A percentile compares a stretch with the other conserved stretches of the same genome.
These are phyloP conservation scores for Motacilla tschutschensis DNA, from an alignment of 2,113 vertebrate species.

Conservation along the genomic window DNA sequence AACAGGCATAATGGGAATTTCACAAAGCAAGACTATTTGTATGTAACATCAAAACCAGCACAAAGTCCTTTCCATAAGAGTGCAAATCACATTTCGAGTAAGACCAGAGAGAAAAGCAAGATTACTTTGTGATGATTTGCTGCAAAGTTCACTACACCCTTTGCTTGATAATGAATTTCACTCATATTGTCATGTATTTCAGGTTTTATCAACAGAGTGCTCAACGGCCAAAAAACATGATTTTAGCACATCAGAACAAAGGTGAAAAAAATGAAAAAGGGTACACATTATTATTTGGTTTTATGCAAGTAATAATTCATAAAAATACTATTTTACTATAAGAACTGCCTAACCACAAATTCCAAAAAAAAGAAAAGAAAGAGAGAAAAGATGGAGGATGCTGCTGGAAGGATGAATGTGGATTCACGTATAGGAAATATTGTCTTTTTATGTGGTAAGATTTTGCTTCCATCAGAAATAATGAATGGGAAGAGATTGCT, in stretches of 20 bases:
- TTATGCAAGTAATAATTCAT: conserved; percentile 64
- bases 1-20: conserved; percentile 44
- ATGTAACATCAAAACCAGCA: conserved; percentile 10
- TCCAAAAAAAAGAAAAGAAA: neutral
- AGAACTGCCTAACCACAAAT: neutral
- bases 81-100: conserved; percentile 63
- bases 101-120: conserved; percentile 65
- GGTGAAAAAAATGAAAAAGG: conserved; percentile 32
- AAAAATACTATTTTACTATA: conserved; percentile 45
- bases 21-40: conserved; percentile 51
- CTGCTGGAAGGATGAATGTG: neutral
- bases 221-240: conserved; percentile 54
- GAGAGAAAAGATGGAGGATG: neutral
- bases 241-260: conserved; percentile 72
- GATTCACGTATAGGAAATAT: neutral
- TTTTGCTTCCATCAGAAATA: neutral
- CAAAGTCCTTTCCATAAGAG: conserved; percentile 56
- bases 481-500: neutral
- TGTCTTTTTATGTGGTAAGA: neutral
- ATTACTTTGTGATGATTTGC: conserved; percentile 63
- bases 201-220: conserved; percentile 68
- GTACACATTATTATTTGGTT: conserved; percentile 67
- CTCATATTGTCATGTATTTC: conserved; percentile 65
- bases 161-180: conserved; percentile 76
- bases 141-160: conserved; percentile 68